Base-by-base conservation (phyloP, 2,113 vertebrate species). In the Cyanoderma ruficeps region DNA sequence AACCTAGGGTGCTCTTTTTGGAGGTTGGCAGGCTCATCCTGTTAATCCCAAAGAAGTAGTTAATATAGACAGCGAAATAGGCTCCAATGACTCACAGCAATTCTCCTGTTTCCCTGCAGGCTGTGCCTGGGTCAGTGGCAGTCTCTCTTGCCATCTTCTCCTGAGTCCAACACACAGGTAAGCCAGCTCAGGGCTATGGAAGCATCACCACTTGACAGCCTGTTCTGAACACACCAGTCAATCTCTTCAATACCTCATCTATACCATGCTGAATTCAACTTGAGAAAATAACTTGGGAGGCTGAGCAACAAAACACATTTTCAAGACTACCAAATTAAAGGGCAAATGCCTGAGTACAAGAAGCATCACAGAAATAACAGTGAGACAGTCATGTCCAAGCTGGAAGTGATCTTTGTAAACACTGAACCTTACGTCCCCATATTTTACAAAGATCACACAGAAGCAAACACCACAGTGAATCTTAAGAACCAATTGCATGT, bases 401-500 rank as follows among this genome's bases (percentile, higher is more conserved):
- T 71, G 63, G 69, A 86, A 57, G 30, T 85, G 61, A 57, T 31
- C 56, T 96, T 72, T 78, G 80, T 65, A 94, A 96, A 94, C 83
- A 76, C 30, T 87, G 69, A 60, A 56, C 79, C 92, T 96, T 93
- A n/a, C 86, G 83, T 83, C 61, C 46, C 50, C n/a, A 47, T 60
- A 41, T 89, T 85, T 94, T 87, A 90, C 81, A 96, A 94, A 94
- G 79, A 79, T 96, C 80, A 87, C 82, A 56, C 74, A 83, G 76
- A 56, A 95, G 37, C 75, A 80, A 96, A 70, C 72, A 69, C 41
- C 47, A 57, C 90, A 89, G 69, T 93, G 90, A 96, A 92, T 50
- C 83, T 93, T 95, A 95, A 94, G 94, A 83, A 30, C 42, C 78
- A 87, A 76, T 77, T 94, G 90, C 96, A 92, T 35, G 46, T 91